These are phyloP conservation scores for Lepidothrix coronata DNA, from an alignment of 2,113 vertebrate genomes.

Conservation along the genomic window DNA sequence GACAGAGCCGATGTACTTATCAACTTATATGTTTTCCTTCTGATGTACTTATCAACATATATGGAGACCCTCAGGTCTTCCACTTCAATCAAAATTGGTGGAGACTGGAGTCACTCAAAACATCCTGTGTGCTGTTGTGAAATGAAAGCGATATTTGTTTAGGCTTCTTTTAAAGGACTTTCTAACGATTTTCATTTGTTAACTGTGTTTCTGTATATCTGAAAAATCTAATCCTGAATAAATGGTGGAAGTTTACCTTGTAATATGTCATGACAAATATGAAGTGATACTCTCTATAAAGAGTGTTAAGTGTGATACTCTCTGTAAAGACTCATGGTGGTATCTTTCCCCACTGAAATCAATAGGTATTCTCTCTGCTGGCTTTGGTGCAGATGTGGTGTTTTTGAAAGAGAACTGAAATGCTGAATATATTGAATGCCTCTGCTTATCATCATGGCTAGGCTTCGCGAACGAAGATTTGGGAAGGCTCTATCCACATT, in stretches of 20 bases:
- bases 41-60: neutral
- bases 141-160: neutral
- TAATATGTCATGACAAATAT: neutral
- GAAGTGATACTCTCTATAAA: neutral
- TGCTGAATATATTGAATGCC: neutral
- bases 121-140: neutral
- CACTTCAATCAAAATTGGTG: neutral
- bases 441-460: neutral
- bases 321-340: neutral
- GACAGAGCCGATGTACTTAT: neutral
- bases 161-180: neutral
- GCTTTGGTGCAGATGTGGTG: neutral
- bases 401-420: neutral
- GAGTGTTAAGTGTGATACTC: neutral
- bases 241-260: neutral
- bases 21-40: neutral
- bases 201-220: neutral
- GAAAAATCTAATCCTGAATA: conserved; percentile 9
- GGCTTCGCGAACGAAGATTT: too few relatives aligned
- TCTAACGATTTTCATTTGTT: neutral
- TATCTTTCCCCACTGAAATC: neutral
- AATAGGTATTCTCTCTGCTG: fast-evolving
- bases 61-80: neutral
- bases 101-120: neutral
- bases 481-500: too few relatives aligned